phyloP scores from a whole-genome alignment of 2,888 invertebrate genomes.

The Galerucella nymphaeae region DNA sequence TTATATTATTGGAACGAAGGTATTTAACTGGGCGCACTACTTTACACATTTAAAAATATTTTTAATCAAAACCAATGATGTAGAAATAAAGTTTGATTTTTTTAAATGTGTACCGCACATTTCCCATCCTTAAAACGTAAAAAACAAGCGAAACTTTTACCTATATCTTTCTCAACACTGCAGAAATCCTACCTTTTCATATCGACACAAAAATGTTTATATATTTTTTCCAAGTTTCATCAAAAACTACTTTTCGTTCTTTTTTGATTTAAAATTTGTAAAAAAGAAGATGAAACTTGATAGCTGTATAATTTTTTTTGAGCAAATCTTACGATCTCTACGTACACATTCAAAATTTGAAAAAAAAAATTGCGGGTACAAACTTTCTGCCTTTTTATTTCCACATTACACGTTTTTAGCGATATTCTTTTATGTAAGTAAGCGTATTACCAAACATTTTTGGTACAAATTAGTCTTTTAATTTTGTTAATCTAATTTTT shows the following conservation, averaged over 20 bases:
- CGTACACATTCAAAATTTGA: slow-evolving; percentile 16
- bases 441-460: slow-evolving; percentile 55
- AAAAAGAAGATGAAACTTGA: no score
- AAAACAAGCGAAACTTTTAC: background rate
- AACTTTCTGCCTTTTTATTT: slow-evolving; percentile 29
- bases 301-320: slow-evolving; percentile 7
- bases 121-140: background rate
- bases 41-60: slow-evolving; percentile 3
- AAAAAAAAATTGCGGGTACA: slow-evolving; percentile 11
- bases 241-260: background rate
- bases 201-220: no score
- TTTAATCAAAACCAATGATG: background rate
- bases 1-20: slow-evolving; percentile 5
- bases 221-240: no score
- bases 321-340: slow-evolving; percentile 21
- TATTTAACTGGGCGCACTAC: background rate
- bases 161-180: background rate
- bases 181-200: background rate
- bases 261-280: background rate
- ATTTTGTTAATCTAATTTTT: slow-evolving; percentile 45
- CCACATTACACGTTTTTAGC: slow-evolving; percentile 48
- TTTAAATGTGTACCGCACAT: background rate
- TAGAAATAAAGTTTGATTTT: no score
- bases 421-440: slow-evolving; percentile 49
- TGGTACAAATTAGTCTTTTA: slow-evolving; percentile 55